phyloP scores from a whole-genome alignment of 2,113 vertebrate species.

The Etheostoma cragini region DNA sequence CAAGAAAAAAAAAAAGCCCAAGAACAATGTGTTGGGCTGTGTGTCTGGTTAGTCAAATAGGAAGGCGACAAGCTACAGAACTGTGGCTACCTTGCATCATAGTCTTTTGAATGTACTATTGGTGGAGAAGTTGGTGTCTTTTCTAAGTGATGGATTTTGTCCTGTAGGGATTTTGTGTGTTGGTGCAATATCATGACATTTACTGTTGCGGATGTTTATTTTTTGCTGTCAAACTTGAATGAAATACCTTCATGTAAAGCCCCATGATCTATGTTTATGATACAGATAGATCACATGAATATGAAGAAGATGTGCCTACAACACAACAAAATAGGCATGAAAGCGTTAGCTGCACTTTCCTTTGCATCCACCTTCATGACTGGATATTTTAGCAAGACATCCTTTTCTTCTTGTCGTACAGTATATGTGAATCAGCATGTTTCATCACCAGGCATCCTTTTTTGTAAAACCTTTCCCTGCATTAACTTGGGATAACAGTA shows the following conservation, averaged over 20 bases:
- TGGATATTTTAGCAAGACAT: neutral
- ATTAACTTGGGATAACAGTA: constrained; percentile 31
- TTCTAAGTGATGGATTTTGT: neutral
- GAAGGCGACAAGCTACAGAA: constrained; percentile 6
- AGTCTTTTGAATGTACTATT: neutral
- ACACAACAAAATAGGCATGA: neutral
- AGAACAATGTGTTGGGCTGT: constrained; percentile 10
- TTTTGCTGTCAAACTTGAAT: neutral
- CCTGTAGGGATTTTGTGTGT: neutral
- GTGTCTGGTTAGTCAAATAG: constrained; percentile 35
- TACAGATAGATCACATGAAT: neutral
- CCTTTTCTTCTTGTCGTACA: neutral
- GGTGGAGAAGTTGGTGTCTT: constrained; percentile 2
- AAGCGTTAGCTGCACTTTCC: neutral
- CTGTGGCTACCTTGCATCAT: neutral
- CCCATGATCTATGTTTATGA: neutral
- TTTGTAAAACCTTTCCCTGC: constrained; percentile 19
- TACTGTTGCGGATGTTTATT: constrained; percentile 9
- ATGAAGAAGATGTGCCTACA: neutral
- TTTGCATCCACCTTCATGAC: neutral
- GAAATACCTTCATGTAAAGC: neutral
- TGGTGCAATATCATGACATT: neutral
- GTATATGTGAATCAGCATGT: neutral
- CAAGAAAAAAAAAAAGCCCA: neutral
- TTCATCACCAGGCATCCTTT: constrained; percentile 27